A percentile compares a stretch with the other conserved stretches of the same genome.
phyloP scores from a whole-genome alignment of 2,888 invertebrate genomes.

The Eilema sororculum region DNA sequence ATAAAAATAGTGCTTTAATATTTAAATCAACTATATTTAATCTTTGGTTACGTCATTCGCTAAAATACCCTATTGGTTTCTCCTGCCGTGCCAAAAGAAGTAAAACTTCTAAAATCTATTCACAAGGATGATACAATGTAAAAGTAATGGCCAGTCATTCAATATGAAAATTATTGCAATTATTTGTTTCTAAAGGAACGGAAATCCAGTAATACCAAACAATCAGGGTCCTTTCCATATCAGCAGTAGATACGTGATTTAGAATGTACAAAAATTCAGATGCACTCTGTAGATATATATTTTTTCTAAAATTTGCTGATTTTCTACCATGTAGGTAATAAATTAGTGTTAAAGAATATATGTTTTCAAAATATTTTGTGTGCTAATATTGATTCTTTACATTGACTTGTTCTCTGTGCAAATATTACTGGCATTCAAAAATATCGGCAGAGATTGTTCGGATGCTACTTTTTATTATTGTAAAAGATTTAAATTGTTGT shows the following conservation, averaged over 20 bases:
- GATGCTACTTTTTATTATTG: background rate
- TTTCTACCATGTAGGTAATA: background rate
- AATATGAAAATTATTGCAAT: background rate
- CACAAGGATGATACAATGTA: background rate
- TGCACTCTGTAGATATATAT: background rate
- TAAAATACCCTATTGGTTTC: background rate
- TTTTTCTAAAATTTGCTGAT: conserved; percentile 4
- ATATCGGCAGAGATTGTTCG: background rate
- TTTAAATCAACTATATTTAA: background rate
- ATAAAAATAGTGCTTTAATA: background rate
- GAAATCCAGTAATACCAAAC: background rate
- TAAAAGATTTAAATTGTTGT: background rate
- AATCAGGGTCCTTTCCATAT: conserved; percentile 1
- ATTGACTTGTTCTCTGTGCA: background rate
- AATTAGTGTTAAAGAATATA: background rate
- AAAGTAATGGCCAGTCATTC: background rate
- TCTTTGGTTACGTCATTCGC: background rate
- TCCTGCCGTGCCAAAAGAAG: background rate
- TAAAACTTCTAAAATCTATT: background rate
- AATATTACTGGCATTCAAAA: background rate
- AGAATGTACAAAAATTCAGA: background rate
- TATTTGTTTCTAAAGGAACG: background rate
- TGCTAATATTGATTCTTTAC: background rate
- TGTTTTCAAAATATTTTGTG: background rate
- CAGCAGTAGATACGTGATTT: conserved; percentile 1